Evolutionary conservation across 2,797 vertebrate genomes (phyloP).

Genomic region (Ciconia nigra): DNA sequence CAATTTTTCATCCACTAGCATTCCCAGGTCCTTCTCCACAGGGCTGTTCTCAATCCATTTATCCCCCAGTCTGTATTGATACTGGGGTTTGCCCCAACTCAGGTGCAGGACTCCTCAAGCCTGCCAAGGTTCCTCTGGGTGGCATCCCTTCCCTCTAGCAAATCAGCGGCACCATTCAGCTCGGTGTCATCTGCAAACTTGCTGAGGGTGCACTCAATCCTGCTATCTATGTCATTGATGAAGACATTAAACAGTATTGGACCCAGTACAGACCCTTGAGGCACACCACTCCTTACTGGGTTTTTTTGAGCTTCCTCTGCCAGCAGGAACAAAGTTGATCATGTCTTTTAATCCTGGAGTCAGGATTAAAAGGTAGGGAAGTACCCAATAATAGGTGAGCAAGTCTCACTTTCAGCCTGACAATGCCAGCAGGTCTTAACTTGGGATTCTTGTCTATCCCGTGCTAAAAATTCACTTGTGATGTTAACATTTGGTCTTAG

Average conservation of each 20-base stretch:
- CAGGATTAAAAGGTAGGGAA: background rate
- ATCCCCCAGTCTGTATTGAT: no score
- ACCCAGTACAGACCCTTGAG: no score
- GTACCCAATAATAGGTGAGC: background rate
- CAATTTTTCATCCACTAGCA: background rate
- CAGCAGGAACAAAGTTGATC: background rate
- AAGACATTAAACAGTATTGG: background rate
- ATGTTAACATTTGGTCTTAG: background rate
- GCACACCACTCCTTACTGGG: background rate
- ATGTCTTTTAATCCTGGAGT: background rate
- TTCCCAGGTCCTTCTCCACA: no score
- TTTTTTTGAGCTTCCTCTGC: background rate
- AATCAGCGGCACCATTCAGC: background rate
- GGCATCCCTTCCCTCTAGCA: background rate
- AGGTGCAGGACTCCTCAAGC: no score
- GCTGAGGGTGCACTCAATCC: background rate
- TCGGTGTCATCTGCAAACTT: no score
- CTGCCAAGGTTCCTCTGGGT: background rate
- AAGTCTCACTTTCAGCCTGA: background rate
- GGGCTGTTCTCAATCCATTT: no score
- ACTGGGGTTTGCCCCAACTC: no score
- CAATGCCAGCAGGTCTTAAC: background rate
- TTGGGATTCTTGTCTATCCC: background rate
- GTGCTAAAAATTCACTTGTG: background rate
- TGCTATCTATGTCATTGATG: background rate